Percentiles rank a stretch among this genome's conserved stretches.
These are phyloP conservation scores for Pandemis cinnamomeana DNA, from an alignment of 2,888 invertebrate genomes.

Conservation along the genomic window DNA sequence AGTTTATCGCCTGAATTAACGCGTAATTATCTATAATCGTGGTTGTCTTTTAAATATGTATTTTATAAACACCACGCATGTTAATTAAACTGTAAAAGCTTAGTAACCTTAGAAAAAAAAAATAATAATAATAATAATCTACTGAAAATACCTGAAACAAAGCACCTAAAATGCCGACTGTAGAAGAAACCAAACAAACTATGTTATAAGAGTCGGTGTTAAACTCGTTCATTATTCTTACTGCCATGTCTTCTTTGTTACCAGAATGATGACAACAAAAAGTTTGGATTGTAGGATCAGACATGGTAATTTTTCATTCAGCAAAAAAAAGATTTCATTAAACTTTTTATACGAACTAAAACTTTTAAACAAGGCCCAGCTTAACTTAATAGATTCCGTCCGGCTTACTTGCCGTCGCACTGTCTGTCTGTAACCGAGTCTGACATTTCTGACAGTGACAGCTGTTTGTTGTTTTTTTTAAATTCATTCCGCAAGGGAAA, in stretches of 20 bases:
- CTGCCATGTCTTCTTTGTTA: constrained; percentile 86
- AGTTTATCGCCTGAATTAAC: background rate
- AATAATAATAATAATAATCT: too few relatives aligned
- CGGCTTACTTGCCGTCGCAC: too few relatives aligned
- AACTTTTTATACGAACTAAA: background rate
- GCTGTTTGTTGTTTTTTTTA: too few relatives aligned
- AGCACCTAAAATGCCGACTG: constrained; percentile 90
- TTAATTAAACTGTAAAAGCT: background rate
- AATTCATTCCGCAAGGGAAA: too few relatives aligned
- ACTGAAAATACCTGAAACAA: constrained; percentile 87
- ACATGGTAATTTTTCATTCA: constrained; percentile 77
- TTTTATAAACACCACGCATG: background rate
- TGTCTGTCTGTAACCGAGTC: too few relatives aligned
- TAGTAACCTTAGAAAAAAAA: background rate
- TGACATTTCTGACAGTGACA: too few relatives aligned
- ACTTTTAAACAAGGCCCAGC: background rate
- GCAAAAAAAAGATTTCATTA: background rate
- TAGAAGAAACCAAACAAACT: constrained; percentile 89
- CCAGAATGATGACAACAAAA: constrained; percentile 90
- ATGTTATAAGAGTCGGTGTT: constrained; percentile 89
- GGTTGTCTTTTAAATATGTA: background rate
- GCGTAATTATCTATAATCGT: background rate
- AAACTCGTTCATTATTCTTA: constrained; percentile 88
- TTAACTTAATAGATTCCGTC: background rate
- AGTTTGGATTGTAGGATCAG: constrained; percentile 93